Evolutionary conservation across 2,888 invertebrate species (phyloP), one percentile per base, ranked within the genome.

Genomic region (Tetranychus piercei): DNA sequence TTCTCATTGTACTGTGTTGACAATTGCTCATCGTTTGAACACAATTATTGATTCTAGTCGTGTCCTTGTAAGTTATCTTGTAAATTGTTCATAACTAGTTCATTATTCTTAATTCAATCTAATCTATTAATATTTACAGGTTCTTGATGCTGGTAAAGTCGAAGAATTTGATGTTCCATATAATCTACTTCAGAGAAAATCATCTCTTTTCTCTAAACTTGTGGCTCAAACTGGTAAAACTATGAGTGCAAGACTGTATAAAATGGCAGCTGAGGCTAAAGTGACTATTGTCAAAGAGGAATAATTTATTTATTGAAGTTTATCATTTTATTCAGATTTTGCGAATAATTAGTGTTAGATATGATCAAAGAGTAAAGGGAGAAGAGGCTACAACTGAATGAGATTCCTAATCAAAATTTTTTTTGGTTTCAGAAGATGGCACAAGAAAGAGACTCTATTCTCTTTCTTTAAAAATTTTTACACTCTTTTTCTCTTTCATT

Each of bases 21-120:
- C 78, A 2, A 78, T 79, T 73, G 78, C 78, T 22, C 78, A 79
- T 73, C 65, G 94, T 70, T 85, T 95, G 55, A 88, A 94, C 81
- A 94, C 94, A 0, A 90, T 94, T 77, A 93, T 94, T 89, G 94
- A 94, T 82, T 91, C 91, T 0, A 91, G 93, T 84, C 86, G 89
- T 76, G 89, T 78, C 15, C 74, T 81, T 83, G 69, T 69, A 23
- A 69, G 69, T 69, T 55, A 7, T 3, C 55, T 7, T 55, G 15
- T 15, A 2, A 3, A 11, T 55, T 15, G 7, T 6, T 7, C 55
- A 55, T 55, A 55, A 15, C 55, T 55, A 1, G 5, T 23, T 34
- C 9, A 20, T 23, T 4, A 6, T 9, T 69, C 23, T 69, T 1
- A 11, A 18, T 66, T 20, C 1, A 7, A 66, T 66, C 1, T 7